phyloP scores from a whole-genome alignment of 2,888 invertebrate species.

The Stenodera caucasica region DNA sequence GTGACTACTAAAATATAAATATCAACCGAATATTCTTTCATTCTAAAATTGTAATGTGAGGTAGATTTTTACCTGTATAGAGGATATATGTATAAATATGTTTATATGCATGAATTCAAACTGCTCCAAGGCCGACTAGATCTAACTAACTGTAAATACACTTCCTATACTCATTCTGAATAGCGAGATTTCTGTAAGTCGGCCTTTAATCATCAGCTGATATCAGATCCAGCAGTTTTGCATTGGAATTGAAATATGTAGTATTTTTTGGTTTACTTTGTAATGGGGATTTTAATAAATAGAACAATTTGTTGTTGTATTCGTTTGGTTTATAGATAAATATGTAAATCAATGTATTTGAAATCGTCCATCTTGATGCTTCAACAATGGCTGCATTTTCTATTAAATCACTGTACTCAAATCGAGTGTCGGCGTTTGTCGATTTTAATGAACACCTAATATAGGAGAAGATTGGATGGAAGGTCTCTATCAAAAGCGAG shows the following conservation, averaged over 20 bases:
- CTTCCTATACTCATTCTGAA: slow-evolving; percentile 26
- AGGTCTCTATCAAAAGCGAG: slow-evolving; percentile 31
- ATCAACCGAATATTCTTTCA: too few species aligned
- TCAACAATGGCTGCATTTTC: slow-evolving; percentile 15
- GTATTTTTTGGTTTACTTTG: too few species aligned
- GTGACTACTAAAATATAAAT: neutral
- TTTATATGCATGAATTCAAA: slow-evolving; percentile 20
- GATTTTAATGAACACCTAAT: slow-evolving; percentile 27
- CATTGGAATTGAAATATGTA: too few species aligned
- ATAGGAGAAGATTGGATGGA: slow-evolving; percentile 24
- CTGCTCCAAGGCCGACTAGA: slow-evolving; percentile 40
- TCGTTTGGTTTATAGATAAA: too few species aligned
- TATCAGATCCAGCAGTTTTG: slow-evolving; percentile 8
- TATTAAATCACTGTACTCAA: slow-evolving; percentile 21
- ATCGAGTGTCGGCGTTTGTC: slow-evolving; percentile 18
- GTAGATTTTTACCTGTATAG: too few species aligned
- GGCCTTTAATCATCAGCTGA: slow-evolving; percentile 27
- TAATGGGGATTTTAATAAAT: too few species aligned
- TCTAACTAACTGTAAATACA: slow-evolving; percentile 40
- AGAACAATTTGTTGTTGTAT: too few species aligned
- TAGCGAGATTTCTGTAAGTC: slow-evolving; percentile 11
- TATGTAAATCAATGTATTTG: slow-evolving; percentile 38
- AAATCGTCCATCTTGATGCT: slow-evolving; percentile 24
- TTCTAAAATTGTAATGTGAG: too few species aligned
- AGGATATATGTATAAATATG: neutral